Evolutionary conservation across 2,113 vertebrate genomes (phyloP).

Genomic region (Pipra filicauda): DNA sequence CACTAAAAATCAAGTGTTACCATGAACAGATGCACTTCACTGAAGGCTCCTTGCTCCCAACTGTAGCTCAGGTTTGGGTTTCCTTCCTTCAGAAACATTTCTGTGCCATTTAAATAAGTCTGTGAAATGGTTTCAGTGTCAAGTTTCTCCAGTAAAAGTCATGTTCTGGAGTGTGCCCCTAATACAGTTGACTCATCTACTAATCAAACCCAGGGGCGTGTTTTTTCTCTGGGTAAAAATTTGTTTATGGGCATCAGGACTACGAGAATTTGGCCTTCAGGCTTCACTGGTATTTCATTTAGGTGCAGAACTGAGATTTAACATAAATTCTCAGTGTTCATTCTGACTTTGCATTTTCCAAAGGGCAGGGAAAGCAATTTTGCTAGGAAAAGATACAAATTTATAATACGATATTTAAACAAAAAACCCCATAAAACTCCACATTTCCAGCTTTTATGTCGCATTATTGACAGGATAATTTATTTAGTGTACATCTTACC

Average conservation of each 20-base stretch:
- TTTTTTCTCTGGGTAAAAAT: neutral
- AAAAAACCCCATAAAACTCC: neutral
- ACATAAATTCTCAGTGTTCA: neutral
- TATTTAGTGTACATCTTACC: neutral
- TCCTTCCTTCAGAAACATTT: neutral
- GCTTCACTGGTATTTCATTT: neutral
- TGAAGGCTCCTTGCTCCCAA: neutral
- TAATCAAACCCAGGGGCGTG: neutral
- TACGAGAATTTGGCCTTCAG: neutral
- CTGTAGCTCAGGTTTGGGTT: neutral
- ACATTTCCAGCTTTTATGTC: neutral
- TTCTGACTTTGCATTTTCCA: neutral
- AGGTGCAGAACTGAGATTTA: neutral
- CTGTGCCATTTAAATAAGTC: neutral
- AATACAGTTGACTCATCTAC: neutral
- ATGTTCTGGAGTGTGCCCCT: neutral
- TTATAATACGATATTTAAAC: slow-evolving; percentile 1
- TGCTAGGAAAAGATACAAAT: neutral
- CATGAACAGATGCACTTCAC: neutral
- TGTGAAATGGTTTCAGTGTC: neutral
- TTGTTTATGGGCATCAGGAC: neutral
- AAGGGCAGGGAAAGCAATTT: neutral
- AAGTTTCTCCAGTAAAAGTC: neutral
- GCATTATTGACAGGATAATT: neutral
- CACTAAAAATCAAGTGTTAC: neutral